Conservation (phyloP, 2,797 vertebrate species). For the Enteromius mattozi region DNA sequence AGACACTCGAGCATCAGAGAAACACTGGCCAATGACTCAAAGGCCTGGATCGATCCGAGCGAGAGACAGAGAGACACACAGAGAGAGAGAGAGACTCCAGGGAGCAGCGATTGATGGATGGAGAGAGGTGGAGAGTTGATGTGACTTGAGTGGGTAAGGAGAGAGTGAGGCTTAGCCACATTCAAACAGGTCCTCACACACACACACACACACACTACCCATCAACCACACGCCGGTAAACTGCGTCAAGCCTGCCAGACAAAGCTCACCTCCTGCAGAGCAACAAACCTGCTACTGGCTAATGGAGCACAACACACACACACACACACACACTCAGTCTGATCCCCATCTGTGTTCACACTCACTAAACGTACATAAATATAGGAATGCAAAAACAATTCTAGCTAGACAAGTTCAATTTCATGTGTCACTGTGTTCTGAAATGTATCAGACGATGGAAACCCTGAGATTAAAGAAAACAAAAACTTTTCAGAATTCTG, state of each 20-base stretch:
- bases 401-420: background rate
- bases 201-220: constrained; percentile 35
- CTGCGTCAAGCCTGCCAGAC: constrained; percentile 15
- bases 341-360: background rate
- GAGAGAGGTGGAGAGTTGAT: constrained; percentile 14
- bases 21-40: constrained; percentile 56
- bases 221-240: constrained; percentile 34
- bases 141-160: constrained; percentile 29
- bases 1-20: constrained; percentile 63
- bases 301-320: constrained; percentile 26
- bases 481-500: background rate
- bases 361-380: constrained; percentile 9
- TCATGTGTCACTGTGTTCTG: background rate
- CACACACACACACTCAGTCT: background rate
- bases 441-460: background rate
- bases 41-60: constrained; percentile 60
- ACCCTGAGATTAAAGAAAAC: background rate
- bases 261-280: constrained; percentile 35
- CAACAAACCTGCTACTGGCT: constrained; percentile 18
- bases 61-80: constrained; percentile 2
- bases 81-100: constrained; percentile 7
- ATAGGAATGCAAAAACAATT: background rate
- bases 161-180: constrained; percentile 1
- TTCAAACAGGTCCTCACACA: constrained; percentile 28
- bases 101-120: constrained; percentile 54